Evolutionary conservation across 2,888 invertebrate species (phyloP).

Genomic region (Argyresthia albistria): DNA sequence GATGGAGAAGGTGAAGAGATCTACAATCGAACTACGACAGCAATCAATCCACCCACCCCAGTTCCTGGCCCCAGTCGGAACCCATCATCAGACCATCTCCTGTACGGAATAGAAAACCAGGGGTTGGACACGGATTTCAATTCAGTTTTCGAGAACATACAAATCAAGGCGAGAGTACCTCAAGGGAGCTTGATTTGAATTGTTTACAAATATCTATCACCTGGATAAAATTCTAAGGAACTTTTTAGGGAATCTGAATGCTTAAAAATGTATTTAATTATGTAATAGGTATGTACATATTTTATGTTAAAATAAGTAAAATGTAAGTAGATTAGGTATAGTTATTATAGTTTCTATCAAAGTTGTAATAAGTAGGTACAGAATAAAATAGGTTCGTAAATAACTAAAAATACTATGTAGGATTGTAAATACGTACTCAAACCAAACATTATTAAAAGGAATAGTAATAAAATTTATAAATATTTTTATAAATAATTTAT

Average conservation of each 20-base stretch:
- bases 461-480: background rate
- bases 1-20: conserved; percentile 57
- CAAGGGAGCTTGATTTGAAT: conserved; percentile 45
- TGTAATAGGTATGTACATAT: no score
- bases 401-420: background rate
- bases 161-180: conserved; percentile 59
- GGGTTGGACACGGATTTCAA: conserved; percentile 75
- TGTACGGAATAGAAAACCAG: conserved; percentile 72
- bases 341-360: no score
- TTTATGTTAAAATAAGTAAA: no score
- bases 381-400: no score
- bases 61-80: conserved; percentile 59
- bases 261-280: no score
- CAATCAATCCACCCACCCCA: conserved; percentile 23
- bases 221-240: no score
- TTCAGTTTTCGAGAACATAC: conserved; percentile 74
- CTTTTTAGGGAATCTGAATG: no score
- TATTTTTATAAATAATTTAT: background rate
- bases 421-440: background rate
- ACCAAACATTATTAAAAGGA: no score
- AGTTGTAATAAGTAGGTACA: no score
- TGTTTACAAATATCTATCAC: background rate
- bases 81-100: conserved; percentile 53
- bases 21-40: conserved; percentile 59
- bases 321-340: no score